Base-by-base conservation (phyloP, 2,888 invertebrate genomes). In the Choreutis nemorana region DNA sequence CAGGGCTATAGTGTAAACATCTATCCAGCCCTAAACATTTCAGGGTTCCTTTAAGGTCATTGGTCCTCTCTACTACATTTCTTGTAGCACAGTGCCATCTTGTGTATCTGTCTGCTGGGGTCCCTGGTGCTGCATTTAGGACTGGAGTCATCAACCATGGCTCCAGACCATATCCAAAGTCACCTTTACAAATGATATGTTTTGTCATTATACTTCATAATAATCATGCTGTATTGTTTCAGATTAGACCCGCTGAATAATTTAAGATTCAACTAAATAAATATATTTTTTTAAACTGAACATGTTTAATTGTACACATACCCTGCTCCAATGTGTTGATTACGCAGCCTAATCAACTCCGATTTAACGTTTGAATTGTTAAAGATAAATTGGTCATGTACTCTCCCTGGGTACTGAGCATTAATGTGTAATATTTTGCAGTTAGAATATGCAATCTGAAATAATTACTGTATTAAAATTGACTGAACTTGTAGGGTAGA, bases 71-170 rank as follows among this genome's bases (percentile, higher is more conserved):
- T 2, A 36, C 26, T 9, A 13, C 12, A 26, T 33, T 36, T n/a
- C 33, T 16, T 4, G 28, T 30, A 21, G 27, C 12, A 28, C 35
- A 32, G 16, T 35, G 35, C 35, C 35, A 35, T n/a, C 32, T 21
- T 14, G 32, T 35, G 13, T 30, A 32, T 4, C 23, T 23, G 3
- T 28, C 13, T 7, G 15, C 26, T 14, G 30, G n/a, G 21, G 25
- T 20, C 8, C 26, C 23, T 5, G 26, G 30, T 26, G 14, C 32
- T 8, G 32, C 30, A 21, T 32, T 16, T 10, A 32, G 9, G 8
- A 31, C 22, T 23, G 34, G 31, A 3, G 34, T 34, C 31, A 32
- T 34, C 5, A 34, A 27, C 34, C 34, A 34, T 8, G 31, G 31
- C 14, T 34, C 34, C 11, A 34, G 15, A n/a, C 31, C 13, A 9